A percentile compares a stretch with the other conserved stretches of the same genome.
Conservation (phyloP, 2,797 vertebrate genomes). For the Mastacembelus armatus region DNA sequence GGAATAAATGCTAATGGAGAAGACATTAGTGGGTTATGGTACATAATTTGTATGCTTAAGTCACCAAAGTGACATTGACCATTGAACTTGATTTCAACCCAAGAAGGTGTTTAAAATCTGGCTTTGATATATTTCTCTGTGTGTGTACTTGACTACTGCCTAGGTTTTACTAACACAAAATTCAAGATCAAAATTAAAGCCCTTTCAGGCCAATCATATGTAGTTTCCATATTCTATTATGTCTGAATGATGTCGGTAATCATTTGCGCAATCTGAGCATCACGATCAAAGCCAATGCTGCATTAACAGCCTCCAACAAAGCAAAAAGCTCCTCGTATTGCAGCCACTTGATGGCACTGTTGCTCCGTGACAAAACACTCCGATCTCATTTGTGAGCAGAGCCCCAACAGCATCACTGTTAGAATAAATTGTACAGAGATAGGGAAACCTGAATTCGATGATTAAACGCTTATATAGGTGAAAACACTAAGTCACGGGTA, state of each 20-base stretch:
- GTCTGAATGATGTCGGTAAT: background rate
- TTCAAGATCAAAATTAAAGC: background rate
- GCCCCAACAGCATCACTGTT: conserved; percentile 44
- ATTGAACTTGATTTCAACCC: background rate
- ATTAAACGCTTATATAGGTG: conserved; percentile 55
- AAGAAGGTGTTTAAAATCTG: background rate
- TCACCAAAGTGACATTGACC: background rate
- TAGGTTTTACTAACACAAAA: background rate
- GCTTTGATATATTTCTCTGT: background rate
- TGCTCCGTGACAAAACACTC: conserved; percentile 70
- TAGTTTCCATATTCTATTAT: background rate
- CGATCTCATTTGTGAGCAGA: conserved; percentile 8
- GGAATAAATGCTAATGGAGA: background rate
- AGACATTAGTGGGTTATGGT: background rate
- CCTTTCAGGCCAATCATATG: background rate
- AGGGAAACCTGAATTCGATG: conserved; percentile 60
- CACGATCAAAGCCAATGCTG: conserved; percentile 40
- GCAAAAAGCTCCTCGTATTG: conserved; percentile 53
- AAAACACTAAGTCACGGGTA: conserved; percentile 44
- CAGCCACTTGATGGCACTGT: conserved; percentile 91
- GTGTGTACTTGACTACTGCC: background rate
- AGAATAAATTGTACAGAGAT: conserved; percentile 59
- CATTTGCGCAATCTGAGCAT: conserved; percentile 25
- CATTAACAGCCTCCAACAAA: conserved; percentile 35
- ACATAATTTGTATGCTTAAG: background rate